These are phyloP conservation scores for Myotis davidii DNA, from an alignment of 2,113 vertebrate genomes.

Conservation along the genomic window DNA sequence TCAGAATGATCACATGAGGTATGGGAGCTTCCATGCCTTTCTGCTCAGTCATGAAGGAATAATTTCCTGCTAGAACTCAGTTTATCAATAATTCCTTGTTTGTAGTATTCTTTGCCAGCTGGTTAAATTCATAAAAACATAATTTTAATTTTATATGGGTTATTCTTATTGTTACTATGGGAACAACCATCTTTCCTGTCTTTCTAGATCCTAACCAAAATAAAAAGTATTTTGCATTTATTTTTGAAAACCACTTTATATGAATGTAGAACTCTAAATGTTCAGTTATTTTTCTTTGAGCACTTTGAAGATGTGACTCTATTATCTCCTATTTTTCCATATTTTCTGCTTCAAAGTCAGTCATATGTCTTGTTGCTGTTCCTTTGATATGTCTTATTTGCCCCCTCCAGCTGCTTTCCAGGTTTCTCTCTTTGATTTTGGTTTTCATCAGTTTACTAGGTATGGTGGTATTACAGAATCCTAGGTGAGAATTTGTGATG, in stretches of 20 bases:
- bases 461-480: not conserved
- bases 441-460: not conserved
- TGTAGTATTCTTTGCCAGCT: not conserved
- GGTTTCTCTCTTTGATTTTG: not conserved
- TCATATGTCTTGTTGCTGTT: not conserved
- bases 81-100: not conserved
- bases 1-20: not conserved
- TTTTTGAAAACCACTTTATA: slow-evolving; percentile 16
- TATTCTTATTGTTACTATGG: slow-evolving; percentile 37
- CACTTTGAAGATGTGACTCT: not conserved
- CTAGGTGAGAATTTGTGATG: not conserved
- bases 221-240: slow-evolving; percentile 6
- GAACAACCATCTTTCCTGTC: not conserved
- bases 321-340: not conserved
- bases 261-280: not conserved
- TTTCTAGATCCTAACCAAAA: slow-evolving; percentile 7
- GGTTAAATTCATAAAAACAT: slow-evolving; percentile 24
- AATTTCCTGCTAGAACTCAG: not conserved
- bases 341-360: slow-evolving; percentile 43
- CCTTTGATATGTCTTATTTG: not conserved
- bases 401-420: not conserved
- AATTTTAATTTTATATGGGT: slow-evolving; percentile 12
- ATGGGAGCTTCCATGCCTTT: not conserved
- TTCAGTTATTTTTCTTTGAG: not conserved
- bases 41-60: slow-evolving; percentile 2